A percentile compares a stretch with the other conserved stretches of the same genome.
Conservation (phyloP, 2,888 invertebrate species). For the Endotricha flammealis region DNA sequence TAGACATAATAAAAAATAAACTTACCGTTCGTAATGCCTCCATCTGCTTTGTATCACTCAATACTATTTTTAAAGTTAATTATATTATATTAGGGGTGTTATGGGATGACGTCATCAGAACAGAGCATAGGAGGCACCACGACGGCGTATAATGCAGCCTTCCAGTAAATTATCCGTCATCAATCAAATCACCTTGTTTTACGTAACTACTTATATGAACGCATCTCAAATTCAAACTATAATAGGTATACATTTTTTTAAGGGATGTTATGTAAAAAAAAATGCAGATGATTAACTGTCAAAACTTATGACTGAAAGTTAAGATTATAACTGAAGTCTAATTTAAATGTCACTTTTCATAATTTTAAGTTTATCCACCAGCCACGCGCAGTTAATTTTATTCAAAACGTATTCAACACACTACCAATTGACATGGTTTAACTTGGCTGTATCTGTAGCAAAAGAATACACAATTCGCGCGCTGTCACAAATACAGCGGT, state of each 20-base stretch:
- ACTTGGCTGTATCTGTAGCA: too few species aligned
- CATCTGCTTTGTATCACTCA: slow-evolving; percentile 43
- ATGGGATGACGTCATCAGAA: slow-evolving; percentile 66
- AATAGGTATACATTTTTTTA: too few species aligned
- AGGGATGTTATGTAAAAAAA: too few species aligned
- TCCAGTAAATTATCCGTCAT: slow-evolving; percentile 73
- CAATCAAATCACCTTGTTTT: slow-evolving; percentile 62
- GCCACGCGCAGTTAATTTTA: too few species aligned
- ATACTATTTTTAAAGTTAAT: slow-evolving; percentile 12
- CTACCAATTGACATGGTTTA: too few species aligned
- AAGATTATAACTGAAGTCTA: too few species aligned
- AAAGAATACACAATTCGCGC: too few species aligned
- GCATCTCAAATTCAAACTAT: slow-evolving; percentile 25
- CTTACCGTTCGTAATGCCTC: slow-evolving; percentile 72
- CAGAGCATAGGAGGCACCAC: slow-evolving; percentile 75
- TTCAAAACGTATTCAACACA: too few species aligned
- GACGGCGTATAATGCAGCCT: slow-evolving; percentile 54
- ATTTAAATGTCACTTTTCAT: neutral
- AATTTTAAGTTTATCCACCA: too few species aligned
- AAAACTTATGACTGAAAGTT: too few species aligned
- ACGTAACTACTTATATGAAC: slow-evolving; percentile 35
- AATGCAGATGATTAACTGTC: too few species aligned
- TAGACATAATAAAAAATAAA: slow-evolving; percentile 20
- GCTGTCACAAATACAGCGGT: too few species aligned
- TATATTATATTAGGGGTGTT: slow-evolving; percentile 18